These are phyloP conservation scores for Cantharis nigra DNA, from an alignment of 2,888 invertebrate genomes.

Conservation along the genomic window DNA sequence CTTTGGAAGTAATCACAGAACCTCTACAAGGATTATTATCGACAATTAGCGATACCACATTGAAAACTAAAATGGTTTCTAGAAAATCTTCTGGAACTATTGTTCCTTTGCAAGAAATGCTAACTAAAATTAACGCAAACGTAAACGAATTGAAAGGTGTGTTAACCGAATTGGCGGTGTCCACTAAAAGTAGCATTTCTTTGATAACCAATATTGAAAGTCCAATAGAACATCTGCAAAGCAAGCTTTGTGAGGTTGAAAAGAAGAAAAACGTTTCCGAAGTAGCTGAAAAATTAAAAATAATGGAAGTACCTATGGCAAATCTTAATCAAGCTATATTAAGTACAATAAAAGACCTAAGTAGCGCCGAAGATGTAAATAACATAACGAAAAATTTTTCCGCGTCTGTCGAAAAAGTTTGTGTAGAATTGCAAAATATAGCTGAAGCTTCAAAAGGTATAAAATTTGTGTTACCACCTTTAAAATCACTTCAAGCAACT, in stretches of 20 bases:
- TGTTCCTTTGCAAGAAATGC: background rate
- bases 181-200: background rate
- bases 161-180: background rate
- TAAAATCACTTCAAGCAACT: conserved; percentile 26
- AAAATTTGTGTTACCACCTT: background rate
- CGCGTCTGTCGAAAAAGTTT: background rate
- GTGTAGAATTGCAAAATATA: background rate
- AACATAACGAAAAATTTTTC: background rate
- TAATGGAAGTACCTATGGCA: background rate
- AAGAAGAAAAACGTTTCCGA: background rate
- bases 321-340: background rate
- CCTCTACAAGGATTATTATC: conserved; percentile 7
- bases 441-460: conserved; percentile 26
- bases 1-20: background rate
- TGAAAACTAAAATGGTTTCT: background rate
- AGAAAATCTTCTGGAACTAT: background rate
- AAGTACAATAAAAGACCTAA: background rate
- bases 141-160: background rate
- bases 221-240: background rate
- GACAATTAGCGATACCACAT: background rate
- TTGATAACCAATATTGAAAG: background rate
- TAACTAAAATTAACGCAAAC: background rate
- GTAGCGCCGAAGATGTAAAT: background rate
- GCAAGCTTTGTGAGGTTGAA: background rate
- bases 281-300: background rate